A percentile compares a stretch with the other conserved stretches of the same genome.
Conservation (phyloP, 1,140 invertebrate genomes). For the Caenorhabditis tropicalis region DNA sequence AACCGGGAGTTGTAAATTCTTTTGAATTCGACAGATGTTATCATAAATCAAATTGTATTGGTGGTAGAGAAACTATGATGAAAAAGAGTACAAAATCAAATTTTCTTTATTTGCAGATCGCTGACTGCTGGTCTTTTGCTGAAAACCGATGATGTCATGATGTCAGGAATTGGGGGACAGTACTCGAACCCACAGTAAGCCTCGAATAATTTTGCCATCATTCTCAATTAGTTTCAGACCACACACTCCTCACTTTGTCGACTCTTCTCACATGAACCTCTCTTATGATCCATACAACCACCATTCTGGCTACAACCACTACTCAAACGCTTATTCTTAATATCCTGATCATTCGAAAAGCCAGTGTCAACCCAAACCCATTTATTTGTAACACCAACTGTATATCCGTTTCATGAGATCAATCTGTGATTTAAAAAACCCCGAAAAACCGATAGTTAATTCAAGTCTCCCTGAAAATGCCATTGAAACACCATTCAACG, state of each 20-base stretch:
- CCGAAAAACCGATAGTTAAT: background rate
- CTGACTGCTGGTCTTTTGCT: background rate
- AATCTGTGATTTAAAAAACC: conserved; percentile 12
- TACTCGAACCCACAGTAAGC: conserved; percentile 8
- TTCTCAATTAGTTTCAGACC: background rate
- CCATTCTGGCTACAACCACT: background rate
- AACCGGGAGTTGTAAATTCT: background rate
- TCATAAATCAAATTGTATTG: background rate
- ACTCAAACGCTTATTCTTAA: background rate
- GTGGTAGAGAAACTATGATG: background rate
- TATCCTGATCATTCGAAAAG: background rate
- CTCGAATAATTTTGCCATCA: background rate
- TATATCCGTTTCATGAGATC: conserved; percentile 28
- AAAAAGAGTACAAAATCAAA: background rate
- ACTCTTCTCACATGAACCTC: background rate
- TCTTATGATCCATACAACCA: background rate
- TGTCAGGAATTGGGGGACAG: conserved; percentile 16
- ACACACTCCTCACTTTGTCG: background rate
- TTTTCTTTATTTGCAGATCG: background rate
- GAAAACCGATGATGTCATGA: background rate
- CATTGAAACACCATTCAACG: conserved; percentile 5
- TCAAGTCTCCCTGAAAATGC: background rate
- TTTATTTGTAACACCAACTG: background rate
- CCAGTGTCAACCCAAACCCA: no score
- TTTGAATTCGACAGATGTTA: background rate